phyloP scores from a whole-genome alignment of 1,140 invertebrate genomes.

The Scaptodrosophila lebanonensis region DNA sequence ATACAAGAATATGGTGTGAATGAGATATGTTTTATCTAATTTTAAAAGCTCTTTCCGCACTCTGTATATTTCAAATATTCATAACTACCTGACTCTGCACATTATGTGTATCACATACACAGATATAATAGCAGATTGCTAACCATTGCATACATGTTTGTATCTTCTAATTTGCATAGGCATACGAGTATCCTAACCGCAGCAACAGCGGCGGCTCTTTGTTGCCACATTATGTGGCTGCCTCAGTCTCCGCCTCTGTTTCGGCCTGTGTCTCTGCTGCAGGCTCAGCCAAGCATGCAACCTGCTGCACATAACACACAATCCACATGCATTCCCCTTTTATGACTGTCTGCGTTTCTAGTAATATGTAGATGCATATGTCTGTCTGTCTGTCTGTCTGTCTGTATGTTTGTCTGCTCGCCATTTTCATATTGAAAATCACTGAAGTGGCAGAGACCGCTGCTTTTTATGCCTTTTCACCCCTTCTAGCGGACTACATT shows the following conservation, averaged over 20 bases:
- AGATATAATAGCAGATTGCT: constrained; percentile 6
- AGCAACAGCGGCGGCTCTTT: constrained; percentile 40
- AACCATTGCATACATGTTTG: constrained; percentile 15
- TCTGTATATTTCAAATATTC: too few relatives aligned
- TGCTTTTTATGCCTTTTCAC: neutral
- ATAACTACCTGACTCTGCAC: too few relatives aligned
- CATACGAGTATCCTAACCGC: constrained; percentile 53
- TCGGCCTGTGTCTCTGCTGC: constrained; percentile 16
- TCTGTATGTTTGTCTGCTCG: constrained; percentile 44
- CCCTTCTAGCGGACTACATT: constrained; percentile 37
- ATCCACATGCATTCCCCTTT: constrained; percentile 15
- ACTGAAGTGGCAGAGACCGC: constrained; percentile 65
- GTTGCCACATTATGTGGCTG: constrained; percentile 52
- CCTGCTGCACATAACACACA: constrained; percentile 36
- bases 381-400: too few relatives aligned
- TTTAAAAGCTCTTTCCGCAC: too few relatives aligned
- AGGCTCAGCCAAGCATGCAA: constrained; percentile 63
- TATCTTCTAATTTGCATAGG: constrained; percentile 53
- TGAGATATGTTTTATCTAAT: constrained; percentile 33
- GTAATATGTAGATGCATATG: too few relatives aligned
- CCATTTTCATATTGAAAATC: constrained; percentile 73
- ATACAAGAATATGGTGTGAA: constrained; percentile 33
- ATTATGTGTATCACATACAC: neutral
- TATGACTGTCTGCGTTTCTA: too few relatives aligned
- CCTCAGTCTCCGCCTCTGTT: too few relatives aligned